Evolutionary conservation across 2,888 invertebrate species (phyloP).

Genomic region (Leistus spinibarbis): DNA sequence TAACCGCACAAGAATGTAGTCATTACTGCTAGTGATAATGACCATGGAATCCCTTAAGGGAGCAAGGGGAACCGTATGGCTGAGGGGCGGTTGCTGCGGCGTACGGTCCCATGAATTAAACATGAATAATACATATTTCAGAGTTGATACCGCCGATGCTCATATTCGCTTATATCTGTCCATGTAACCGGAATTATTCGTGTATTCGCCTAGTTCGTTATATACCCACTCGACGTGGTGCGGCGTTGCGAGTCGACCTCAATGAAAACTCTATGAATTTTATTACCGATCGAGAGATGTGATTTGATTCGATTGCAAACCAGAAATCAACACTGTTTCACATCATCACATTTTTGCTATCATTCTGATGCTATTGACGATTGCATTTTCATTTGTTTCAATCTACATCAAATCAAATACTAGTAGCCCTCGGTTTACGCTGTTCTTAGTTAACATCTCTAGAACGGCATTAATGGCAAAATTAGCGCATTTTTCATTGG

Average conservation of each 20-base stretch:
- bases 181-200: neutral
- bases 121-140: constrained; percentile 54
- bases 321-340: neutral
- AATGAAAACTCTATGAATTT: constrained; percentile 5
- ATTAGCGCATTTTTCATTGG: too few relatives aligned
- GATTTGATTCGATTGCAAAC: neutral
- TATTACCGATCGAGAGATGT: constrained; percentile 2
- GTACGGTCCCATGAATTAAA: constrained; percentile 49
- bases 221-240: too few relatives aligned
- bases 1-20: constrained; percentile 35
- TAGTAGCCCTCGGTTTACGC: too few relatives aligned
- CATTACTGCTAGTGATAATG: constrained; percentile 33
- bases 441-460: too few relatives aligned
- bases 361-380: too few relatives aligned
- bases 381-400: too few relatives aligned
- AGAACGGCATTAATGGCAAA: too few relatives aligned
- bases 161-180: constrained; percentile 30
- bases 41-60: constrained; percentile 17
- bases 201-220: neutral
- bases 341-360: too few relatives aligned
- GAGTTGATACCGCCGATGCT: constrained; percentile 48
- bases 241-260: neutral
- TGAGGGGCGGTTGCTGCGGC: neutral
- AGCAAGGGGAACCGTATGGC: neutral
- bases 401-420: too few relatives aligned